These are phyloP conservation scores for Peromyscus attwateri DNA, from an alignment of 2,797 vertebrate species.

Conservation along the genomic window DNA sequence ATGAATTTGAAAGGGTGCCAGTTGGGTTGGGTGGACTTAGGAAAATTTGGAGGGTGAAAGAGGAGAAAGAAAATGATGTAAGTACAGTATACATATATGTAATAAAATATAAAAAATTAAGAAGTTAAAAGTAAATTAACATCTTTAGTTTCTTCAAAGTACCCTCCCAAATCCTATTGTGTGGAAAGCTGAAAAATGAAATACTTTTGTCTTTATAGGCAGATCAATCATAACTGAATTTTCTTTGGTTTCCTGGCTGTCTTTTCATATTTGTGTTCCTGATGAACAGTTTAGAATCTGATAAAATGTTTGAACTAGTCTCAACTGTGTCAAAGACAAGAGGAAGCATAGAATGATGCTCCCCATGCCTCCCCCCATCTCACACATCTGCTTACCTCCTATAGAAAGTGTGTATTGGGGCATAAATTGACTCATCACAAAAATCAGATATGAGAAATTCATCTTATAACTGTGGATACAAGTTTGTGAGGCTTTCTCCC, in stretches of 20 bases:
- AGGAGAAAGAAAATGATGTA: too few relatives aligned
- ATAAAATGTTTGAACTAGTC: conserved; percentile 78
- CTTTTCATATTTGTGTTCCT: conserved; percentile 79
- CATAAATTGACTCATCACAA: neutral
- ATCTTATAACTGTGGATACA: conserved; percentile 56
- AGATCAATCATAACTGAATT: conserved; percentile 89
- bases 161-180: too few relatives aligned
- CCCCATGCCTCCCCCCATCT: conserved; percentile 9
- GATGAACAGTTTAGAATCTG: conserved; percentile 80
- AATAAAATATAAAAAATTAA: too few relatives aligned
- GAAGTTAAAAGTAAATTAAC: too few relatives aligned
- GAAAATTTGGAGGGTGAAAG: too few relatives aligned
- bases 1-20: too few relatives aligned
- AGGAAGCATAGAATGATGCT: conserved; percentile 57
- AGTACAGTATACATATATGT: too few relatives aligned
- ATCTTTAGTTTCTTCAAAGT: too few relatives aligned
- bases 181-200: too few relatives aligned
- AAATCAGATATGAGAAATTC: neutral
- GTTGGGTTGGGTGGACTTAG: too few relatives aligned
- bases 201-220: conserved; percentile 89
- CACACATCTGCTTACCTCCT: conserved; percentile 45
- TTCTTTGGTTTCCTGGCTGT: conserved; percentile 87
- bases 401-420: neutral
- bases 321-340: conserved; percentile 79
- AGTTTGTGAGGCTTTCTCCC: conserved; percentile 7